Base-by-base conservation (phyloP, 2,113 vertebrate genomes). In the Oncorhynchus clarkii region DNA sequence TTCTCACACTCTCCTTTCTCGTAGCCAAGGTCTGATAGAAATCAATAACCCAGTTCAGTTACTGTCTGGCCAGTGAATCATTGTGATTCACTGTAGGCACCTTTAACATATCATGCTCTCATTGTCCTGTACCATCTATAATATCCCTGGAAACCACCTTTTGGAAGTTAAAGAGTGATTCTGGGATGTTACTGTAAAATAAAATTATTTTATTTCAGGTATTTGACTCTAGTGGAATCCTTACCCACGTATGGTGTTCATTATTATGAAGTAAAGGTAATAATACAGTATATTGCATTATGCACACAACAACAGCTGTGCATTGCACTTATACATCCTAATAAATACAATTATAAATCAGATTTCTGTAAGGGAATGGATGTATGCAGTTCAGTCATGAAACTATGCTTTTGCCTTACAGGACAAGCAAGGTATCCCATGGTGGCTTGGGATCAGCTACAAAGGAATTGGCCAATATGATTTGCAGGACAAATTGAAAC, bases 371-470 rank as follows among this genome's bases (percentile, higher is more conserved):
- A 45, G 31, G 31, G 34, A 70, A 48, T 68, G 67, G 2, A 20
- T 12, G 22, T 51, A 26, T 27, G 49, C 71, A 14, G 31, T 57
- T 79, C 73, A 73, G 7, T 45, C 20, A 45, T 20, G 45, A 45
- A 69, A 45, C 16, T 70, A 39, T 72, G 34, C 11, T 73, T 64
- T 78, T 27, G 39, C 67, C 27, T 80, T 34, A 65, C 85, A 99
- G 98, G 98, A 99, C 88, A 99, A 99, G 87, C 98, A 99, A 85
- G 98, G 98, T 60, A 98, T 99, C 83, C 98, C 98, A 0, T 99
- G 98, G 98, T 99, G 98, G 98, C 93, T 99, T 77, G 98, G 98
- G 75, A 93, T 99, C 91, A 99, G 98, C 92, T 99, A 99, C 89
- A 99, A 98, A 89, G 97, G 97, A 64, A 99, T 99, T 78, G 98